Base-by-base conservation (phyloP, 92 coral and sea anemone genomes). In the Pocillopora grandis region DNA sequence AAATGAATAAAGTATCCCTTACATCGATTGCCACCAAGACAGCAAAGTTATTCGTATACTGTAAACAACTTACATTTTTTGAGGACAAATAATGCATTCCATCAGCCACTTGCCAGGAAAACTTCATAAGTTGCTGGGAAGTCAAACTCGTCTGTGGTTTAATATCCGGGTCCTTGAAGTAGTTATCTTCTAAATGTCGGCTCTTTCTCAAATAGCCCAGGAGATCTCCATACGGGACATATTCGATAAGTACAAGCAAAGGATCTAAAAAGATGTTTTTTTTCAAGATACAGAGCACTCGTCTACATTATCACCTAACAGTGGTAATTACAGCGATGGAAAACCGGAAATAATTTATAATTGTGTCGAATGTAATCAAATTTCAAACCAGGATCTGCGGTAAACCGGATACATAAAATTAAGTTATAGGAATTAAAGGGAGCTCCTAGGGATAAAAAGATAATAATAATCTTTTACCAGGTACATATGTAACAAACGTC, bases 161-260 rank as follows among this genome's bases (percentile, higher is more conserved):
- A 0, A 85, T 79, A 78, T 91, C 94, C 55, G 90, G 94, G 59
- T 91, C 90, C 68, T 91, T 87, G 74, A 63, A 91, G 86, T 91
- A 91, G 0, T 86, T 91, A 77, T 91, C 95, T 17, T 86, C 82
- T 9, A 91, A 74, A 2, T 90, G 92, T 13, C 95, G 95, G 75
- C 95, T 91, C 82, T 91, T 91, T 52, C 92, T 85, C 68, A 91
- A 60, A 62, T 89, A 88, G 62, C 95, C 92, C 85, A 89, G 85
- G 62, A 91, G 89, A 89, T 91, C 95, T 31, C 95, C 95, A 72
- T 76, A 89, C 21, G 95, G 90, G 55, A 91, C 90, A 66, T 79
- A 89, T 74, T 91, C 95, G 42, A 87, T 91, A 19, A 91, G 79
- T 68, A 91, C 91, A 58, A 89, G 80, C 35, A 85, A 48, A 15